A percentile compares a stretch with the other conserved stretches of the same genome.
Evolutionary conservation across 2,113 vertebrate species (phyloP).

Genomic region (Mionectes macconnelli): DNA sequence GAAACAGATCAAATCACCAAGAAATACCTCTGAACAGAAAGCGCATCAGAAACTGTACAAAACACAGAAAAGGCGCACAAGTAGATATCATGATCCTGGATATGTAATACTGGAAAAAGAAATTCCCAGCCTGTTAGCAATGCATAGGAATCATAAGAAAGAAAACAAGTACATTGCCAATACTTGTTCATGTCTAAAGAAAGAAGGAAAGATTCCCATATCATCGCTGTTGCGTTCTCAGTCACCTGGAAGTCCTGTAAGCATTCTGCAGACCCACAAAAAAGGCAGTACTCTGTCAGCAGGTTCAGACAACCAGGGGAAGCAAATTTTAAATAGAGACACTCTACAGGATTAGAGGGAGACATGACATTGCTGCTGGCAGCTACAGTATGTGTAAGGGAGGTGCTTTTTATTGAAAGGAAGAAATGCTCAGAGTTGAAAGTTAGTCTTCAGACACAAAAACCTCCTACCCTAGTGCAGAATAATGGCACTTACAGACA

Average conservation of each 20-base stretch:
- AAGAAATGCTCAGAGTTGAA: background rate
- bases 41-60: background rate
- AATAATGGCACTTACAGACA: constrained; percentile 36
- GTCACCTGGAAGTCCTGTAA: background rate
- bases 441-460: constrained; percentile 37
- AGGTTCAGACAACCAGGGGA: background rate
- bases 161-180: background rate
- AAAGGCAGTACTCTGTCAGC: background rate
- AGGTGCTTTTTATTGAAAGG: background rate
- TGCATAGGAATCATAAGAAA: background rate
- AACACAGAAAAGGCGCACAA: background rate
- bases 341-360: background rate
- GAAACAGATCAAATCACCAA: background rate
- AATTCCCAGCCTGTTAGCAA: background rate
- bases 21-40: background rate
- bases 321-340: background rate
- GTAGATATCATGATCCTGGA: background rate
- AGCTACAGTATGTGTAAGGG: background rate
- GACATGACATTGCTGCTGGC: background rate
- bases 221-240: background rate
- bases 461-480: constrained; percentile 20
- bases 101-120: background rate
- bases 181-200: background rate
- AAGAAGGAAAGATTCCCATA: background rate
- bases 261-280: background rate